These are phyloP conservation scores for Pseudachorutes palmiensis DNA, from an alignment of 1,140 invertebrate genomes.

Conservation along the genomic window DNA sequence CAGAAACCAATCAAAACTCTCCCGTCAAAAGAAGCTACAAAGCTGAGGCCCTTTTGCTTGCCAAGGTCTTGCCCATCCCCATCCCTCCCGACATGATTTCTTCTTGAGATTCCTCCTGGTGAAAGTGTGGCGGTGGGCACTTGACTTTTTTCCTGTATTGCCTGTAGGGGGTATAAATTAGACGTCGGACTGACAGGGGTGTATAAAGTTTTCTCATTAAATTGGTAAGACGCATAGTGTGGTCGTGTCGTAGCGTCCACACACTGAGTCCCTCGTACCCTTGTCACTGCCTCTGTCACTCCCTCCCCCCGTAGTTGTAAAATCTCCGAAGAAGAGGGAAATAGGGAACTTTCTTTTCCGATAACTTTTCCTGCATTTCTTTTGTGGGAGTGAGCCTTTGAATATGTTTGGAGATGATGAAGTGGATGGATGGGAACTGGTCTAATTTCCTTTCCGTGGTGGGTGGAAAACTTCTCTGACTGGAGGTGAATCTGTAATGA, in stretches of 20 bases:
- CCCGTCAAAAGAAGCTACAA: too few species aligned
- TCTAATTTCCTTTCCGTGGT: slow-evolving; percentile 8
- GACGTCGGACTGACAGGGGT: slow-evolving; percentile 8
- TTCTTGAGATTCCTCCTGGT: too few species aligned
- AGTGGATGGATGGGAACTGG: slow-evolving; percentile 11
- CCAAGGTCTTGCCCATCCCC: too few species aligned
- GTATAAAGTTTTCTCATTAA: slow-evolving; percentile 14
- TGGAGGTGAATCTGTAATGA: slow-evolving; percentile 12
- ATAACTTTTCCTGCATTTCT: background rate
- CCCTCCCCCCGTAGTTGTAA: background rate
- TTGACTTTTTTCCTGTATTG: slow-evolving; percentile 6
- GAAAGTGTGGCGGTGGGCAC: background rate
- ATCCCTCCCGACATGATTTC: too few species aligned
- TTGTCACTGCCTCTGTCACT: slow-evolving; percentile 6
- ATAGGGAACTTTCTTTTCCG: background rate
- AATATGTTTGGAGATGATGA: slow-evolving; percentile 13
- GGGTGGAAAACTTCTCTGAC: slow-evolving; percentile 3
- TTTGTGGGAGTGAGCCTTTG: background rate
- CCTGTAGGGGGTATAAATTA: slow-evolving; percentile 13
- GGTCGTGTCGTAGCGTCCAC: slow-evolving; percentile 4
- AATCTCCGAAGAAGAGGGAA: background rate
- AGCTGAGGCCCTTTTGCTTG: too few species aligned
- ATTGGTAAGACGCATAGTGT: slow-evolving; percentile 2
- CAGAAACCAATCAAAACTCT: slow-evolving; percentile 4
- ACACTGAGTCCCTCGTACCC: background rate